Percentiles rank a stretch among this genome's conserved stretches.
phyloP scores from a whole-genome alignment of 2,113 vertebrate species.

The Passerina amoena region DNA sequence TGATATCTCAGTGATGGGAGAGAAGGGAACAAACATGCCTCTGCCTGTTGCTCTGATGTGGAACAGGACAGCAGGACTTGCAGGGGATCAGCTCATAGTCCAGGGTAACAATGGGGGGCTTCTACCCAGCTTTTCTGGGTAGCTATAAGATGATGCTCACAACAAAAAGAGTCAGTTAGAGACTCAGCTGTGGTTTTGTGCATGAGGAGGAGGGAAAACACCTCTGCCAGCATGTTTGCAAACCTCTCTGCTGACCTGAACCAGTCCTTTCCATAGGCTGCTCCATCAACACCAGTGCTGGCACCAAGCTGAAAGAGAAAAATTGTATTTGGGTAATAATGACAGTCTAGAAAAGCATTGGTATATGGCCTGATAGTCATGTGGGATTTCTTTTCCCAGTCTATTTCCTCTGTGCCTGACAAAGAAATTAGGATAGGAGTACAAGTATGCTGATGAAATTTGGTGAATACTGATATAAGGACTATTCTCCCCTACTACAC shows the following conservation, averaged over 20 bases:
- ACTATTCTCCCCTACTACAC: neutral
- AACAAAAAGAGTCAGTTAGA: neutral
- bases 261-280: neutral
- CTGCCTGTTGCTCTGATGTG: neutral
- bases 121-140: neutral
- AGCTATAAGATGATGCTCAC: neutral
- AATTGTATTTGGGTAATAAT: neutral
- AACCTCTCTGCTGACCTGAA: neutral
- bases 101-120: rapidly evolving
- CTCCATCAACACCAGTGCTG: neutral
- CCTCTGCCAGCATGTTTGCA: neutral
- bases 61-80: neutral
- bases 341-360: neutral
- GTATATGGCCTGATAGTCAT: neutral
- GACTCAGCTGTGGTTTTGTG: neutral
- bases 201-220: neutral
- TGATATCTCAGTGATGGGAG: neutral
- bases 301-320: neutral
- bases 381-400: neutral
- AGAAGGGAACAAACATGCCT: neutral
- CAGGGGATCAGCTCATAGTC: neutral
- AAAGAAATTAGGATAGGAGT: neutral
- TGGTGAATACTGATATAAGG: neutral
- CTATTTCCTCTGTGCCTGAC: neutral
- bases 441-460: neutral